Evolutionary conservation across 1,140 invertebrate genomes (phyloP), one percentile per base, ranked within the genome.

Genomic region (Anastrepha obliqua): DNA sequence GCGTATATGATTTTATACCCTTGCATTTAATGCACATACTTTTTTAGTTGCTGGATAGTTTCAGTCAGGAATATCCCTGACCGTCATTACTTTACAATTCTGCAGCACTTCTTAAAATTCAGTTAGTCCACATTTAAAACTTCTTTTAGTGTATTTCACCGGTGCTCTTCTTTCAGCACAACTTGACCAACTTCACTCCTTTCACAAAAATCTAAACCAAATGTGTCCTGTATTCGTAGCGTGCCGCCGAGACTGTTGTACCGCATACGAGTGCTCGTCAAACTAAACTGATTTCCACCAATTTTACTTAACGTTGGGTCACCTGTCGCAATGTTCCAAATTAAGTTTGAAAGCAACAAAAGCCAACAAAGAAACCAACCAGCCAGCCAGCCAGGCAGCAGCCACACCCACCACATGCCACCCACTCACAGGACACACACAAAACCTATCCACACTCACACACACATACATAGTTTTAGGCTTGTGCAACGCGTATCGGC

Each of bases 241-340:
- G 85, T 58, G 58, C 29, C 55, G 85, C 44, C 44, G 29, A 5
- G 6, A n/a, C 29, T 9, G 29, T 60, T n/a, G 85, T 39, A 60
- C 55, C 59, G 29, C n/a, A 42, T 44, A 58, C 85, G 59, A 86
- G 58, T 29, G 59, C 17, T 51, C 58, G 59, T 86, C 59, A 44
- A 86, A 86, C n/a, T 86, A 74, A 85, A 88, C 88, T 88, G 60
- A 88, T 55, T 85, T 67, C 47, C n/a, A 20, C 59, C 47, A 64
- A 64, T 62, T 67, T 85, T 87, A 39, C 86, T 67, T 87, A 87
- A 13, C 87, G 74, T 87, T 88, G 58, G 87, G 89, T 90, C 90
- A 92, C 91, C 91, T 92, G 91, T 91, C 91, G 91, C 91, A 92
- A 91, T 88, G 64, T 55, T 67, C 17, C 9, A 88, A 91, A 90